phyloP scores from a whole-genome alignment of 2,888 invertebrate genomes.

The Caenorhabditis auriculariae region DNA sequence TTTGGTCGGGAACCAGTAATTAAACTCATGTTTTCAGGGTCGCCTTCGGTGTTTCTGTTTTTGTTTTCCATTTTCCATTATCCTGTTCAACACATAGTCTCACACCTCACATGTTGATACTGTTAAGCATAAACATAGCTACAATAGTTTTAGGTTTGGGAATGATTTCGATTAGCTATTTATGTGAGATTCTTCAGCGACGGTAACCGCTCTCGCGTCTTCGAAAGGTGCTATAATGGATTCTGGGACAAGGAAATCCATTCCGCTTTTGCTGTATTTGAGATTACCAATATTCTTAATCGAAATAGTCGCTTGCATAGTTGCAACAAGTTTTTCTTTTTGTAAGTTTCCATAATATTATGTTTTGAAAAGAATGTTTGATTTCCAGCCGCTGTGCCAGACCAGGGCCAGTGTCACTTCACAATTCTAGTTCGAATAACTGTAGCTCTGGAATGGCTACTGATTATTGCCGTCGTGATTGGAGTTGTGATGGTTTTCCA shows the following conservation, averaged over 20 bases:
- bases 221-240: constrained; percentile 78
- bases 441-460: constrained; percentile 55
- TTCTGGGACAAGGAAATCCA: constrained; percentile 71
- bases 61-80: constrained; percentile 54
- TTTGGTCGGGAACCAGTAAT: background rate
- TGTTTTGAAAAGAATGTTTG: background rate
- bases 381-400: constrained; percentile 15
- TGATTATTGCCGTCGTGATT: constrained; percentile 49
- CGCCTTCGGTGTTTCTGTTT: constrained; percentile 30
- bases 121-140: constrained; percentile 63
- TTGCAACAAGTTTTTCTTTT: constrained; percentile 74
- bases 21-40: constrained; percentile 23
- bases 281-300: constrained; percentile 77
- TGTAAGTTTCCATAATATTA: constrained; percentile 23
- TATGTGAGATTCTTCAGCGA: constrained; percentile 19
- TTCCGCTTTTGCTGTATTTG: constrained; percentile 68
- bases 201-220: constrained; percentile 57
- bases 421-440: constrained; percentile 42
- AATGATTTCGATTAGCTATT: background rate
- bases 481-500: constrained; percentile 48
- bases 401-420: constrained; percentile 26
- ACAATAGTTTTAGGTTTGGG: constrained; percentile 23
- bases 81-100: constrained; percentile 38
- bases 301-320: constrained; percentile 78
- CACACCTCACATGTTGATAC: constrained; percentile 19